These are phyloP conservation scores for Cavia porcellus DNA, from an alignment of 2,113 vertebrate species.

Conservation along the genomic window DNA sequence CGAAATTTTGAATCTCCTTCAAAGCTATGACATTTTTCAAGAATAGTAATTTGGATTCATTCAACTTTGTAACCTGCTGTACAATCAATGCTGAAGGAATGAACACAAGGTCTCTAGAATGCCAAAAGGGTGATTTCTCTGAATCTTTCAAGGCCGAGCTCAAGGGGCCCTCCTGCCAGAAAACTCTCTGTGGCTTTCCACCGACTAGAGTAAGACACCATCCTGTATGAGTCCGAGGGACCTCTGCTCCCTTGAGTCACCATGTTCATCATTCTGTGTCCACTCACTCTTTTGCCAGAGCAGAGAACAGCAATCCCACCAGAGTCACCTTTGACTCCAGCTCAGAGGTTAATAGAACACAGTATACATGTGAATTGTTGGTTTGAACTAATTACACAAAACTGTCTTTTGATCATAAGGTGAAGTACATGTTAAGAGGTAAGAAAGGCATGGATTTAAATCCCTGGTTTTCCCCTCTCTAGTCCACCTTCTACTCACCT, in stretches of 20 bases:
- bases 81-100: background rate
- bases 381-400: constrained; percentile 36
- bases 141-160: background rate
- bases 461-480: background rate
- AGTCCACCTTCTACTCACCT: background rate
- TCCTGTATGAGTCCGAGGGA: background rate
- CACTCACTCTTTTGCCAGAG: background rate
- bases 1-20: background rate
- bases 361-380: constrained; percentile 11
- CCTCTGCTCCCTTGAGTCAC: background rate
- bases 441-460: background rate
- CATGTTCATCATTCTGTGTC: background rate
- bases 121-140: background rate
- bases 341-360: background rate
- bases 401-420: background rate
- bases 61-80: background rate
- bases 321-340: background rate
- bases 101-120: background rate
- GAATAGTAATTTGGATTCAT: background rate
- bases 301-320: background rate
- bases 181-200: background rate
- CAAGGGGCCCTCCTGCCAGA: background rate
- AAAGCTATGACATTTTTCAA: background rate
- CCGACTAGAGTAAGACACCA: background rate
- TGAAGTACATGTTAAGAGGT: background rate